phyloP scores from a whole-genome alignment of 2,797 vertebrate genomes.

The Macropodus opercularis region DNA sequence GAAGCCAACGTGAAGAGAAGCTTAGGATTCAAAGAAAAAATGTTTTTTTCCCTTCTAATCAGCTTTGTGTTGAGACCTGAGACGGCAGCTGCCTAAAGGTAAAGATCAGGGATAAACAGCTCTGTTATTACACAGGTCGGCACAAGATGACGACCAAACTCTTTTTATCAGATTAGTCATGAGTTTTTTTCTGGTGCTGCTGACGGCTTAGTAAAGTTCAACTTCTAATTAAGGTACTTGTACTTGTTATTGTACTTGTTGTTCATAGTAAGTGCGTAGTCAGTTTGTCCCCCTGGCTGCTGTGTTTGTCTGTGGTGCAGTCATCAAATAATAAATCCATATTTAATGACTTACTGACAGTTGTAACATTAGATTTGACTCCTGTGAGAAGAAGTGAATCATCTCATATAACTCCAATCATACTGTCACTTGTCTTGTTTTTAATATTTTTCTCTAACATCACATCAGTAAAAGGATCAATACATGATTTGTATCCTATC shows the following conservation, averaged over 20 bases:
- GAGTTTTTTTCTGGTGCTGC: not conserved
- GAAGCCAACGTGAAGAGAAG: conserved; percentile 18
- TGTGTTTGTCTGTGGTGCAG: too few species aligned
- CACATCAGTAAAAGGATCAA: not conserved
- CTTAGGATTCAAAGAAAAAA: conserved; percentile 13
- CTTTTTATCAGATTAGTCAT: not conserved
- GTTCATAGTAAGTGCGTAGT: too few species aligned
- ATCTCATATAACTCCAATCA: too few species aligned
- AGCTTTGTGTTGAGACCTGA: conserved; percentile 1
- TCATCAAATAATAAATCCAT: too few species aligned
- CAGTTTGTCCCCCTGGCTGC: too few species aligned
- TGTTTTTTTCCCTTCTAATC: not conserved
- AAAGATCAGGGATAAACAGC: conserved; percentile 12
- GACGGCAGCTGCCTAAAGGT: conserved; percentile 1
- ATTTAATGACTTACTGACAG: too few species aligned
- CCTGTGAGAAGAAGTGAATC: too few species aligned
- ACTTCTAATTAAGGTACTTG: too few species aligned
- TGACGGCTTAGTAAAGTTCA: too few species aligned
- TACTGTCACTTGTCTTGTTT: not conserved
- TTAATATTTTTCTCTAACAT: not conserved
- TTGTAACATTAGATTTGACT: too few species aligned
- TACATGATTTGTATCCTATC: not conserved
- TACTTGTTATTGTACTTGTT: too few species aligned
- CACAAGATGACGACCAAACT: not conserved
- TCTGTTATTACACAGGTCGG: not conserved